These are phyloP conservation scores for Gymnarchus niloticus DNA, from an alignment of 2,113 vertebrate species.

Conservation along the genomic window DNA sequence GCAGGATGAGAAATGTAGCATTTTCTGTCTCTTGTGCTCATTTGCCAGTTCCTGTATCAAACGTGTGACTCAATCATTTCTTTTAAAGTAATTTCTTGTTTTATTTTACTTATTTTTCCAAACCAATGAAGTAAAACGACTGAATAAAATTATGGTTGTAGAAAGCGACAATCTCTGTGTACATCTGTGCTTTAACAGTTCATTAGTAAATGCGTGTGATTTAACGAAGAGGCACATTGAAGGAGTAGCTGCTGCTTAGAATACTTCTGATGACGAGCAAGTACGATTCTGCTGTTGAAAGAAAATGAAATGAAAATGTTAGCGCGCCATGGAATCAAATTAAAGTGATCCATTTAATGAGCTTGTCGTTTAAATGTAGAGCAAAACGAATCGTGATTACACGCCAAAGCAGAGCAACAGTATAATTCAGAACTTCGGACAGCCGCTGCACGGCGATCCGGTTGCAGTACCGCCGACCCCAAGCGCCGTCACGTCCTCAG, in stretches of 20 bases:
- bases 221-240: background rate
- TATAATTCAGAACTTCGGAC: too few species aligned
- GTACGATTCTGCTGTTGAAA: background rate
- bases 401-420: background rate
- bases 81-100: conserved; percentile 54
- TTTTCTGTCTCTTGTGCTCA: background rate
- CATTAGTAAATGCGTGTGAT: background rate
- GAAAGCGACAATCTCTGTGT: conserved; percentile 34
- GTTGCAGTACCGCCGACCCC: background rate
- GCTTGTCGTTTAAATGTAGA: background rate
- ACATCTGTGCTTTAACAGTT: background rate
- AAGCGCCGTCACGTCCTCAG: background rate
- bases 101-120: conserved; percentile 58
- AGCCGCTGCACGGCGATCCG: background rate
- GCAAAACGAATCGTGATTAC: background rate
- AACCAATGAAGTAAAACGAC: conserved; percentile 59
- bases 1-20: background rate
- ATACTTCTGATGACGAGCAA: background rate
- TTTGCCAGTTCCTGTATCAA: too few species aligned
- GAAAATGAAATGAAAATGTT: background rate
- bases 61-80: conserved; percentile 66
- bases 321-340: too few species aligned
- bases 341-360: too few species aligned
- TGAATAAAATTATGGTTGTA: conserved; percentile 68
- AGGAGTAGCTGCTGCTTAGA: background rate